Evolutionary conservation across 2,888 invertebrate species (phyloP).

Genomic region (Sesamia inferens): DNA sequence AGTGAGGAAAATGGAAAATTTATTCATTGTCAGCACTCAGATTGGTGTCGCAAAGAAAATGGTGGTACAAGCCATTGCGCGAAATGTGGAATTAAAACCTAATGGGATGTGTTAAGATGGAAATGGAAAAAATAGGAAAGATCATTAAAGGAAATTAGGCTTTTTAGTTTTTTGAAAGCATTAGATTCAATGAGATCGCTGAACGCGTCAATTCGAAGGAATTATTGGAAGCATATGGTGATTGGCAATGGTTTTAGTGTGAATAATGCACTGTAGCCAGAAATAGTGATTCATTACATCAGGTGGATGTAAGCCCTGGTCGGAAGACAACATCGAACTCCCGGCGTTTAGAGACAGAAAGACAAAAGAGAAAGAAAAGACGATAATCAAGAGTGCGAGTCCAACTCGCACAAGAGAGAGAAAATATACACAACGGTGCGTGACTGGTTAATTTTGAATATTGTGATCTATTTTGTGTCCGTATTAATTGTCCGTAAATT

Average conservation of each 20-base stretch:
- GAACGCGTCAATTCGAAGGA: neutral
- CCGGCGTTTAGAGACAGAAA: too few species aligned
- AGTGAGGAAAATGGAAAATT: constrained; percentile 74
- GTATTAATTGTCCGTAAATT: too few species aligned
- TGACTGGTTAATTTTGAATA: too few species aligned
- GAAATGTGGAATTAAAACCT: constrained; percentile 71
- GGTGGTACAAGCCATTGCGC: constrained; percentile 67
- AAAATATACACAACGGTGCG: too few species aligned
- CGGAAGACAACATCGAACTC: too few species aligned
- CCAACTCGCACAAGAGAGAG: too few species aligned
- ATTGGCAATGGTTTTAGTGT: too few species aligned
- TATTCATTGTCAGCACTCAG: constrained; percentile 77
- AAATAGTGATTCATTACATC: constrained; percentile 1
- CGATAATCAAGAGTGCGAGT: too few species aligned
- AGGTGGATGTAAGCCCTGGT: too few species aligned
- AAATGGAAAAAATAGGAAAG: constrained; percentile 39
- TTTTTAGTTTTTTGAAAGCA: constrained; percentile 32
- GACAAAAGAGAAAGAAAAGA: too few species aligned
- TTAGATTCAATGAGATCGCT: neutral
- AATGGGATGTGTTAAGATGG: constrained; percentile 64
- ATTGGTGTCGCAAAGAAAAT: constrained; percentile 65
- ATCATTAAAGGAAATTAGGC: constrained; percentile 49
- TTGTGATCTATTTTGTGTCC: too few species aligned
- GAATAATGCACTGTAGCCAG: neutral
- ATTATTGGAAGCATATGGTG: constrained; percentile 1